phyloP scores from a whole-genome alignment of 2,888 invertebrate species.

The Chromoteleia sp. region DNA sequence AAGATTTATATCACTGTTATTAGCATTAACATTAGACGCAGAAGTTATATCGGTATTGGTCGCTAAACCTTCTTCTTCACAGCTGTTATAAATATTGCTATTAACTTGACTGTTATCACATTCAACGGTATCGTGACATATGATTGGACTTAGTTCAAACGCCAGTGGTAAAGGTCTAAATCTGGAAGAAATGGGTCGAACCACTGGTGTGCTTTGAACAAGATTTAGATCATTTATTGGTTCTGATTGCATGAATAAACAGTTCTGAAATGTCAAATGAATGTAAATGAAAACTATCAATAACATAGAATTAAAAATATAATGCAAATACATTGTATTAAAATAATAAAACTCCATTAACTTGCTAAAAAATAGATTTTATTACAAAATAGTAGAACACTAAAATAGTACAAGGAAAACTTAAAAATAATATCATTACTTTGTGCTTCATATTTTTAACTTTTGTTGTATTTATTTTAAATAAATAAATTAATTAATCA shows the following conservation, averaged over 20 bases:
- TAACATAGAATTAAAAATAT: no score
- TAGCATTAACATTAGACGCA: slow-evolving; percentile 86
- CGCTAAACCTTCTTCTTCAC: slow-evolving; percentile 62
- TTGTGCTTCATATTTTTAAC: no score
- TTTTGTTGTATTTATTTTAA: not conserved
- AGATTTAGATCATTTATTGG: slow-evolving; percentile 64
- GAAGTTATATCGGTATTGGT: slow-evolving; percentile 72
- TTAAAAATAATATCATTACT: no score
- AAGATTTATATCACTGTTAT: slow-evolving; percentile 83
- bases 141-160: slow-evolving; percentile 83
- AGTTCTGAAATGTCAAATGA: slow-evolving; percentile 78
- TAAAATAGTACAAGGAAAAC: no score
- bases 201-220: slow-evolving; percentile 83
- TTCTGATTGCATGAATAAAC: slow-evolving; percentile 78
- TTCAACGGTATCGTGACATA: slow-evolving; percentile 74
- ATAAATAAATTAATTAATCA: not conserved
- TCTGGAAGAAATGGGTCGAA: slow-evolving; percentile 78
- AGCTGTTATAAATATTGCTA: slow-evolving; percentile 40
- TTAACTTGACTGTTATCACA: slow-evolving; percentile 46
- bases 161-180: slow-evolving; percentile 79
- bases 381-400: no score
- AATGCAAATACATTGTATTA: no score
- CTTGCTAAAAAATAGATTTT: no score
- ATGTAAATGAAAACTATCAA: no score
- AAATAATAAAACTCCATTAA: no score